phyloP scores from a whole-genome alignment of 2,797 vertebrate species.

The Muscicapa comitata region DNA sequence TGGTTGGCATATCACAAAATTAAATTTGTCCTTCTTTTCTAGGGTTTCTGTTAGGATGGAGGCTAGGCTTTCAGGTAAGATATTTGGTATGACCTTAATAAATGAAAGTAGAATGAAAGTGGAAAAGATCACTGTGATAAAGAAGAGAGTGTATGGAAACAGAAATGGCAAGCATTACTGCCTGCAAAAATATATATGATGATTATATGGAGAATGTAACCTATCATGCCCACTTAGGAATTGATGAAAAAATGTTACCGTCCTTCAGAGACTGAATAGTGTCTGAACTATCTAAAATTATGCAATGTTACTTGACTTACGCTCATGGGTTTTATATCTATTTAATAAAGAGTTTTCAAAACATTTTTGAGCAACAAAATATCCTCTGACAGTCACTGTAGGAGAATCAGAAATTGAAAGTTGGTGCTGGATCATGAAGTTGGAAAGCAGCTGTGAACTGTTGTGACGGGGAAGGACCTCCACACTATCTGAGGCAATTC shows the following conservation, averaged over 20 bases:
- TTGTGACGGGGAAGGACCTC: neutral
- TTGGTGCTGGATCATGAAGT: neutral
- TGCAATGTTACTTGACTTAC: neutral
- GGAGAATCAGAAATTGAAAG: neutral
- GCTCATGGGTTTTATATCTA: fast-evolving
- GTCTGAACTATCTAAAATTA: neutral
- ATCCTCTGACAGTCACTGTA: neutral
- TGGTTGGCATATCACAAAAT: neutral
- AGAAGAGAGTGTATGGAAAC: neutral
- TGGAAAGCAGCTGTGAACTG: neutral
- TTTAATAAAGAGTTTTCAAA: neutral
- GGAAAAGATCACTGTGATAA: neutral
- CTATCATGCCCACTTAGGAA: neutral
- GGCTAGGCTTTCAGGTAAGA: neutral
- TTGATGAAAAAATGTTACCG: neutral
- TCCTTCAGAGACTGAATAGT: neutral
- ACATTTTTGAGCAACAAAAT: neutral
- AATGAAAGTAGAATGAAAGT: neutral
- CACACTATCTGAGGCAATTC: neutral
- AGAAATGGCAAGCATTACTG: neutral
- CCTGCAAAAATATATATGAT: neutral
- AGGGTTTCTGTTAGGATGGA: neutral
- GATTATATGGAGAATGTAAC: neutral
- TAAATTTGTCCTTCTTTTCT: neutral
- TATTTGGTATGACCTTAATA: neutral